Evolutionary conservation across 2,888 invertebrate genomes (phyloP), one percentile per base, ranked within the genome.

Genomic region (Campoplex nolae): DNA sequence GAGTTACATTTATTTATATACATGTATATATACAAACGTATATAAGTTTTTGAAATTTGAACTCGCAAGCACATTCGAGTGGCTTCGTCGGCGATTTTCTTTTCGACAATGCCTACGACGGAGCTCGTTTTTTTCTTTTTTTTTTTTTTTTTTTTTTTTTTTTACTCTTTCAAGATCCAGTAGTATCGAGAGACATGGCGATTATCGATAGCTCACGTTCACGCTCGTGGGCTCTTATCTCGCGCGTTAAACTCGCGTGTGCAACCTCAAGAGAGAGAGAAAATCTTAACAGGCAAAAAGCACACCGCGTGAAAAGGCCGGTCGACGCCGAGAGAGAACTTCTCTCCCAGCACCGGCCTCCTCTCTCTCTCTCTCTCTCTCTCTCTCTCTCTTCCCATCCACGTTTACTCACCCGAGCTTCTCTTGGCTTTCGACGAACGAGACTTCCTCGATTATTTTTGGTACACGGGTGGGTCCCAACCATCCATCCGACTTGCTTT

Each of bases 391-490:
- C n/a, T 54, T 42, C 51, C 4, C 48, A 23, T 65, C 45, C 65
- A 51, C 65, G 51, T 38, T 38, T 65, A 54, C 73, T 73, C 67
- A 32, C 16, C 28, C 65, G 65, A 38, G 83, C 82, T 80, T 79
- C 79, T 86, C 76, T 86, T 77, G 68, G 84, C 83, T 85, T 81
- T 81, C 85, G 78, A 85, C 85, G 86, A 86, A 85, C 87, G 86
- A 75, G 85, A 67, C 80, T 83, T 87, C 88, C 83, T 87, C 89
- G 93, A 92, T 92, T 93, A 93, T 93, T 93, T 93, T 93, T 93
- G 93, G 93, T 92, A 87, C 90, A 89, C 87, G 89, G 88, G 88
- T 90, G 83, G 88, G 75, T 82, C 85, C 84, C 45, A 76, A 81
- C 80, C 51, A 74, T 80, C 77, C 38, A 83, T 79, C 79, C 67